Evolutionary conservation across 2,888 invertebrate genomes (phyloP), one percentile per base, ranked within the genome.

Genomic region (Plemyria rubiginata): DNA sequence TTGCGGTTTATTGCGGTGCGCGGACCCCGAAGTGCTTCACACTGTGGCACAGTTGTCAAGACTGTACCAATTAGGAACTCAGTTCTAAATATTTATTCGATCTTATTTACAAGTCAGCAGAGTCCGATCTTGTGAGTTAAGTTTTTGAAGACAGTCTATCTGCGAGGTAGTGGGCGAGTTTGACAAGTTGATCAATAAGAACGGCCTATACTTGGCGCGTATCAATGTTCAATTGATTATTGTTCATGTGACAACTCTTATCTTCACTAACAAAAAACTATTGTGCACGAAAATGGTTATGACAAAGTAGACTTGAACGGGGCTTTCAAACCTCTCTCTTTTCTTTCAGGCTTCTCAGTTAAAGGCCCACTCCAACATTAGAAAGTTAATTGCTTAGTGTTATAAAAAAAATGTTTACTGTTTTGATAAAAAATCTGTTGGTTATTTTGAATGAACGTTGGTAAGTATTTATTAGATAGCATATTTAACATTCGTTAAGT

Each of bases 111-210:
- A 7, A 50, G 38, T 11, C 16, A 15, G 40, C 55, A 72, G 54
- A 64, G 65, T 43, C 54, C 50, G 45, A 3, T 45, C 40, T 57
- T 9, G 40, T 57, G 57, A 16, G 0, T 51, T 57, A 32, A 55
- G 16, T 40, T 32, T 29, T 22, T 15, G 51, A 41, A 32, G 46
- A 62, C 32, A n/a, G 22, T 22, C 32, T 32, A 41, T 40, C 32
- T 41, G 54, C 41, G 50, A 52, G 55, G 60, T 41, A 51, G 62
- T 82, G 82, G 84, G 81, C 71, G 78, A 59, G 43, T 68, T 64
- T 72, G 76, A 80, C 80, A 75, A 73, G 76, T 76, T 76, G 79
- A 85, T 85, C 85, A 80, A 80, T 84, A 82, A 73, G 70, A 68
- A 56, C 65, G 46, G 54, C 22, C 82, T 80, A 70, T 80, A 81